phyloP scores from a whole-genome alignment of 2,888 invertebrate genomes.

The Didymodactylos carnosus region DNA sequence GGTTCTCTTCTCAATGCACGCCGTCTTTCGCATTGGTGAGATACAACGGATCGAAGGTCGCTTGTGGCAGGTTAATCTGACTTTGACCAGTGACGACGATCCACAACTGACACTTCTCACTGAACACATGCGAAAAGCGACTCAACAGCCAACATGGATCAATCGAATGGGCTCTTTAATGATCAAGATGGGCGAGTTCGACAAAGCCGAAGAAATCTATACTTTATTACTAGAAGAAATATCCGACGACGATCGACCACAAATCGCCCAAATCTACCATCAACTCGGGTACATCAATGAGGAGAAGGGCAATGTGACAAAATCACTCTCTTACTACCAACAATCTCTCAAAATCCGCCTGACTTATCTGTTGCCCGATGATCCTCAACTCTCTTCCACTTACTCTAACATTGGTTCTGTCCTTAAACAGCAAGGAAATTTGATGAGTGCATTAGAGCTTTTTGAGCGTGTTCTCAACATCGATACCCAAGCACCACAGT shows the following conservation, averaged over 20 bases:
- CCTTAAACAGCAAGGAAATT: neutral
- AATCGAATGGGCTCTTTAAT: neutral
- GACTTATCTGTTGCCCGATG: neutral
- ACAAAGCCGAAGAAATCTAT: neutral
- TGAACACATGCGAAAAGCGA: neutral
- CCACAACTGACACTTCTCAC: neutral
- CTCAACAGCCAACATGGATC: neutral
- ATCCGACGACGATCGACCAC: neutral
- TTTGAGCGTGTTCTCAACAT: neutral
- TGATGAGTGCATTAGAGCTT: neutral
- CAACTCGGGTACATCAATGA: neutral
- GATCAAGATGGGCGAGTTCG: neutral
- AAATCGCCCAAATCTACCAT: neutral
- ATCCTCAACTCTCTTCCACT: neutral
- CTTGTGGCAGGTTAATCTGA: neutral
- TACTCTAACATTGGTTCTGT: neutral
- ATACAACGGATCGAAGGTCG: neutral
- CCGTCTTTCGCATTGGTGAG: neutral
- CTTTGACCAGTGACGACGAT: neutral
- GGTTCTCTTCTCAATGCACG: neutral
- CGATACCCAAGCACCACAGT: neutral
- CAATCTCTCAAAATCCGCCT: neutral
- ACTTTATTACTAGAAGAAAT: neutral
- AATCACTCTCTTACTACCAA: neutral
- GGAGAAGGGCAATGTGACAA: neutral